These are phyloP conservation scores for Chrosomus eos DNA, from an alignment of 2,797 vertebrate genomes.

Conservation along the genomic window DNA sequence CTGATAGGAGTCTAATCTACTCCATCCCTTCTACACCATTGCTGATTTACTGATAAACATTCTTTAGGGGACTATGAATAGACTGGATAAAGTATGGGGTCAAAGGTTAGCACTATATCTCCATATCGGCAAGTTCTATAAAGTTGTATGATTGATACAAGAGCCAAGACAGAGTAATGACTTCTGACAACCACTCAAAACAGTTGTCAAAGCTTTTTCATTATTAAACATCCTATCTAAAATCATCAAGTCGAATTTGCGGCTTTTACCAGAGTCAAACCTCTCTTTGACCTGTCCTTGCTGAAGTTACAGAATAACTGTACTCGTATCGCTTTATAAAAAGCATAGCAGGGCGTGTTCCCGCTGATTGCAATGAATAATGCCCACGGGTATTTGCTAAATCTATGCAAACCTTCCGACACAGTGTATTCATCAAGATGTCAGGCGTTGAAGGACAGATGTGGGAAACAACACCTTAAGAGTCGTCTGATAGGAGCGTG, in stretches of 20 bases:
- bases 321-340: conserved; percentile 15
- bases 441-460: conserved; percentile 36
- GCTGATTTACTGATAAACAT: conserved; percentile 26
- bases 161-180: background rate
- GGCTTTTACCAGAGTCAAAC: conserved; percentile 10
- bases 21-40: background rate
- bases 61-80: conserved; percentile 1
- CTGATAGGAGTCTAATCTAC: background rate
- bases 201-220: conserved; percentile 20
- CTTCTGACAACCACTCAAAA: conserved; percentile 29
- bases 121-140: conserved; percentile 13
- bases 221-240: conserved; percentile 28
- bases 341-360: background rate
- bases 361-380: conserved; percentile 45
- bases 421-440: conserved; percentile 34
- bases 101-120: conserved; percentile 24
- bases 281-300: conserved; percentile 31
- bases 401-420: conserved; percentile 31
- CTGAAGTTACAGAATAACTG: conserved; percentile 7
- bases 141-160: conserved; percentile 24
- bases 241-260: conserved; percentile 19
- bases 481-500: conserved; percentile 19
- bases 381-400: conserved; percentile 41
- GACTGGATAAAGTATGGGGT: background rate
- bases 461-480: conserved; percentile 23